These are phyloP conservation scores for Asbolus verrucosus DNA, from an alignment of 1,140 invertebrate species.

Conservation along the genomic window DNA sequence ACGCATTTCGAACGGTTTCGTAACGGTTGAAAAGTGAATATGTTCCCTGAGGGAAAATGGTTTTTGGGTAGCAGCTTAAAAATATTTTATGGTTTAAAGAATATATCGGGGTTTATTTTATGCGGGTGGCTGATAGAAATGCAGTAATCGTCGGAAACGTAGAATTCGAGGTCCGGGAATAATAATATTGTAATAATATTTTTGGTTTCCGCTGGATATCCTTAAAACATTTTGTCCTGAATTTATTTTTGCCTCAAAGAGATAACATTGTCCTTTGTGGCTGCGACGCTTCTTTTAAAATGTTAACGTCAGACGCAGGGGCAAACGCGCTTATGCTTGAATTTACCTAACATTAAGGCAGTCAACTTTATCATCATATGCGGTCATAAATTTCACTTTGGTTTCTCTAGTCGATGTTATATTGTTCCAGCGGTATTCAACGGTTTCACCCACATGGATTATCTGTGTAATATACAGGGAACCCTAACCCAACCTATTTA, in stretches of 20 bases:
- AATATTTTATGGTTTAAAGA: too few relatives aligned
- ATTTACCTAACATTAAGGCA: slow-evolving; percentile 44
- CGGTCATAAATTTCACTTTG: slow-evolving; percentile 45
- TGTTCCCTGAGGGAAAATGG: too few relatives aligned
- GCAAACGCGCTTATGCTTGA: slow-evolving; percentile 42
- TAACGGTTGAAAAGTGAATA: too few relatives aligned
- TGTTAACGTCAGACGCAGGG: slow-evolving; percentile 43
- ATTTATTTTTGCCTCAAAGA: slow-evolving; percentile 32
- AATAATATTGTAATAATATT: slow-evolving; percentile 34
- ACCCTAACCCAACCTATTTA: slow-evolving; percentile 28
- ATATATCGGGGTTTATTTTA: slow-evolving; percentile 19
- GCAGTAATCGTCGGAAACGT: neutral
- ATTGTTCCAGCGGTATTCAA: slow-evolving; percentile 44
- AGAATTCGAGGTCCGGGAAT: neutral
- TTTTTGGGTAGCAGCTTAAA: too few relatives aligned
- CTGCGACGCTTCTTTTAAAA: slow-evolving; percentile 37
- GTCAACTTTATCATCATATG: slow-evolving; percentile 40
- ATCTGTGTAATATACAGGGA: slow-evolving; percentile 36
- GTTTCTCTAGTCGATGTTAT: slow-evolving; percentile 43
- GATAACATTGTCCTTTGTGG: slow-evolving; percentile 45
- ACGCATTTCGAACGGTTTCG: too few relatives aligned
- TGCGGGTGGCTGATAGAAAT: slow-evolving; percentile 11
- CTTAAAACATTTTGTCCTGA: slow-evolving; percentile 32
- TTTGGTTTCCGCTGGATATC: slow-evolving; percentile 20
- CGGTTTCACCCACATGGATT: slow-evolving; percentile 45